Evolutionary conservation across 2,888 invertebrate genomes (phyloP).

Genomic region (Cabera pusaria): DNA sequence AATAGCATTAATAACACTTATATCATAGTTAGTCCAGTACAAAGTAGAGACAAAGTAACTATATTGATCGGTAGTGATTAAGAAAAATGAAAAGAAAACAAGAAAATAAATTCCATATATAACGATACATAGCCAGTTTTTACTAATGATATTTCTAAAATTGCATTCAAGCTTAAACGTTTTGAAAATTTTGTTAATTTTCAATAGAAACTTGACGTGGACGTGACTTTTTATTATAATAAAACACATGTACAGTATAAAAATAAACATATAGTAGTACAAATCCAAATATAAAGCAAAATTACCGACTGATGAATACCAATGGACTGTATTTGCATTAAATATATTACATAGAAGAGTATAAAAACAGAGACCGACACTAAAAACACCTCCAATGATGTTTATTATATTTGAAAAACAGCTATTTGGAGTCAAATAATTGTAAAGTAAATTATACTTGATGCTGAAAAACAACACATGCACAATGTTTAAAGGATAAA

Average conservation of each 20-base stretch:
- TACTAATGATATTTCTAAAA: not conserved
- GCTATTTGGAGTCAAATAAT: conserved; percentile 6
- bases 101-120: no score
- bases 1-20: conserved; percentile 6
- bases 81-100: not conserved
- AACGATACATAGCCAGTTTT: conserved; percentile 1
- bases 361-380: no score
- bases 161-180: conserved; percentile 2
- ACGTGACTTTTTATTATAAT: not conserved
- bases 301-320: not conserved
- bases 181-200: conserved; percentile 4
- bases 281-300: not conserved
- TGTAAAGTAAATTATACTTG: not conserved
- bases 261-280: not conserved
- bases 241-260: not conserved
- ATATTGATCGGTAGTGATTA: not conserved
- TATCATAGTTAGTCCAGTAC: conserved; percentile 2
- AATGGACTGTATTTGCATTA: not conserved
- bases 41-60: not conserved
- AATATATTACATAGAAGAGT: not conserved
- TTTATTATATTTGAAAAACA: not conserved
- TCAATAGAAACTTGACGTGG: not conserved
- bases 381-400: not conserved
- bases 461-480: not conserved
- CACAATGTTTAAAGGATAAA: conserved; percentile 3